A percentile compares a stretch with the other conserved stretches of the same genome.
These are phyloP conservation scores for Pectinophora gossypiella DNA, from an alignment of 1,140 invertebrate species.

Conservation along the genomic window DNA sequence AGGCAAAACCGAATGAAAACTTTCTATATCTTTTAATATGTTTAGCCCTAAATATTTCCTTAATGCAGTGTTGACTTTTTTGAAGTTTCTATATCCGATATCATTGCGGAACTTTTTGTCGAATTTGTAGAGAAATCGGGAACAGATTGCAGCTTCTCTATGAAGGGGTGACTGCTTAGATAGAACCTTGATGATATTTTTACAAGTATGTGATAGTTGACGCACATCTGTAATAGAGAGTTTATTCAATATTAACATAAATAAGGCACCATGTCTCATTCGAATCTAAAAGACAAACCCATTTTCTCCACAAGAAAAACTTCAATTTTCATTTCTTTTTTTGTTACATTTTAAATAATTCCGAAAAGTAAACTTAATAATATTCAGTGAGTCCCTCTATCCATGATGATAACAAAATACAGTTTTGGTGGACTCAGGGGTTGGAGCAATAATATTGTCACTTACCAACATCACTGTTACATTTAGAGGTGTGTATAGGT, in stretches of 20 bases:
- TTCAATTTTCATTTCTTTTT: neutral
- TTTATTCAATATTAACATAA: neutral
- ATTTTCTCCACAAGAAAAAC: too few relatives aligned
- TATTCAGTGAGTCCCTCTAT: too few relatives aligned
- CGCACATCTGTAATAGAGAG: conserved; percentile 46
- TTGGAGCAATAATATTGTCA: neutral
- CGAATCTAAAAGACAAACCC: neutral
- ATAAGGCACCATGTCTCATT: neutral
- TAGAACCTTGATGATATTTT: conserved; percentile 59
- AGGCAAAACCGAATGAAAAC: conserved; percentile 45
- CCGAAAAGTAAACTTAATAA: neutral
- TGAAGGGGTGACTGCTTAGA: conserved; percentile 71
- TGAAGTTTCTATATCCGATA: conserved; percentile 77
- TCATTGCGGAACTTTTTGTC: conserved; percentile 78
- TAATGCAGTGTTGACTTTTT: conserved; percentile 75
- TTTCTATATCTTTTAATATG: conserved; percentile 65
- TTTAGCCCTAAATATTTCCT: conserved; percentile 73
- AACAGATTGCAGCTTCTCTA: conserved; percentile 75
- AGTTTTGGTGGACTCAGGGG: too few relatives aligned
- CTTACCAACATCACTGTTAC: conserved; percentile 4
- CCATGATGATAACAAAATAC: too few relatives aligned
- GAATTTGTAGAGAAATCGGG: conserved; percentile 77
- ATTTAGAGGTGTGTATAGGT: neutral
- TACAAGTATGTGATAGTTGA: conserved; percentile 33
- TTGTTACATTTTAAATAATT: neutral